These are phyloP conservation scores for Neosilurus mollespiculum DNA, from an alignment of 2,797 vertebrate species.

Conservation along the genomic window DNA sequence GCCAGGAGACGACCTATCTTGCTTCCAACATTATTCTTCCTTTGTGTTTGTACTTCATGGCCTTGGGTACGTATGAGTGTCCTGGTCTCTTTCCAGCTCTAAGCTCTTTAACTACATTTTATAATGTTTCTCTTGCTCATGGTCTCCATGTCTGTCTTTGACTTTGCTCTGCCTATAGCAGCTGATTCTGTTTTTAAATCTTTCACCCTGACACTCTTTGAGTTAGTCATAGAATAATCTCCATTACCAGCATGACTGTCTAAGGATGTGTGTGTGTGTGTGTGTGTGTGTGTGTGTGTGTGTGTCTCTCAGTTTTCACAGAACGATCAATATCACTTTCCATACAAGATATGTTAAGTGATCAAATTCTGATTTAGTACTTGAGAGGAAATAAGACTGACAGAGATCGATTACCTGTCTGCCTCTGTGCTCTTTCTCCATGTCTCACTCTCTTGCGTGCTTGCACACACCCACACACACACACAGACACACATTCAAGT, in stretches of 20 bases:
- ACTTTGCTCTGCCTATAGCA: constrained; percentile 52
- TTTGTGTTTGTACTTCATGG: constrained; percentile 61
- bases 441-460: constrained; percentile 40
- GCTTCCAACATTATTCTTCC: constrained; percentile 46
- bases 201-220: constrained; percentile 73
- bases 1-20: constrained; percentile 39
- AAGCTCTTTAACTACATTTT: constrained; percentile 70
- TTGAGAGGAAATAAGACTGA: constrained; percentile 48
- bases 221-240: constrained; percentile 73
- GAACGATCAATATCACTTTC: constrained; percentile 54
- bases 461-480: constrained; percentile 36
- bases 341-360: constrained; percentile 55
- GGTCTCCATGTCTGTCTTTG: constrained; percentile 28
- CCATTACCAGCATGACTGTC: constrained; percentile 63
- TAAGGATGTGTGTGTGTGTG: constrained; percentile 51
- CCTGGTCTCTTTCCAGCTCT: constrained; percentile 62
- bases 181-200: constrained; percentile 75
- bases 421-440: constrained; percentile 10
- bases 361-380: constrained; percentile 48
- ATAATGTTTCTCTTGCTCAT: constrained; percentile 32
- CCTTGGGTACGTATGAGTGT: constrained; percentile 66
- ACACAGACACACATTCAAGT: neutral
- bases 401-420: constrained; percentile 45
- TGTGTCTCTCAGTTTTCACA: constrained; percentile 47
- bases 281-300: constrained; percentile 9